These are phyloP conservation scores for Callimorpha dominula DNA, from an alignment of 2,888 invertebrate species.

Conservation along the genomic window DNA sequence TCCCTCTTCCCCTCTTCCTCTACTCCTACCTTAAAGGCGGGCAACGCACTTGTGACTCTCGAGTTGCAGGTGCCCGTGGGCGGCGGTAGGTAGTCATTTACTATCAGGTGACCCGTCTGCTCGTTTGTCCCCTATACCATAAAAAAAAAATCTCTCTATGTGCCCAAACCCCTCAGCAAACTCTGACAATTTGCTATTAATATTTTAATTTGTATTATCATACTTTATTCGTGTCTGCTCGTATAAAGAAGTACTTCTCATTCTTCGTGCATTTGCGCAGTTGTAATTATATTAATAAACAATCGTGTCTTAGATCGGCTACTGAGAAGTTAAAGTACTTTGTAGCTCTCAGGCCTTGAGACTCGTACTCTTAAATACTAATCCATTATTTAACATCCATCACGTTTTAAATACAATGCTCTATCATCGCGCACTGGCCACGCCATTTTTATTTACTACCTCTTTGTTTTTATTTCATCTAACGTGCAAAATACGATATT, in stretches of 20 bases:
- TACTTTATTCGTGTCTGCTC: not conserved
- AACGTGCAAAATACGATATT: slow-evolving; percentile 28
- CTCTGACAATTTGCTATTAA: not conserved
- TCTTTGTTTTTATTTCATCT: not conserved
- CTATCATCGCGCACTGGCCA: not conserved
- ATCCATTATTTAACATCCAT: slow-evolving; percentile 54
- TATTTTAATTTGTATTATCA: not conserved
- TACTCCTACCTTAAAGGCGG: too few species aligned
- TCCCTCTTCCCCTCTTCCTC: too few species aligned
- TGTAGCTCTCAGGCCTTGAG: slow-evolving; percentile 38
- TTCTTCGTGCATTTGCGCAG: slow-evolving; percentile 14
- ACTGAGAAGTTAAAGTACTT: slow-evolving; percentile 44
- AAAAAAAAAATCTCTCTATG: too few species aligned
- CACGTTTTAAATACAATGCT: slow-evolving; percentile 42
- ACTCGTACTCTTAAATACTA: slow-evolving; percentile 34
- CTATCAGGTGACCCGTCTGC: too few species aligned
- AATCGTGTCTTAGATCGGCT: slow-evolving; percentile 34
- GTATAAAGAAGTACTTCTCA: not conserved
- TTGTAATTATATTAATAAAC: slow-evolving; percentile 31
- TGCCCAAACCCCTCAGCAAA: not conserved
- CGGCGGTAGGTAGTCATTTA: too few species aligned
- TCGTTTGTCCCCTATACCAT: too few species aligned
- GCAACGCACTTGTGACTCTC: too few species aligned
- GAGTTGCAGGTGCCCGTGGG: too few species aligned
- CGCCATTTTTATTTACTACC: slow-evolving; percentile 17